phyloP scores from a whole-genome alignment of 2,888 invertebrate species.

The Lepeophtheirus nordmannii region DNA sequence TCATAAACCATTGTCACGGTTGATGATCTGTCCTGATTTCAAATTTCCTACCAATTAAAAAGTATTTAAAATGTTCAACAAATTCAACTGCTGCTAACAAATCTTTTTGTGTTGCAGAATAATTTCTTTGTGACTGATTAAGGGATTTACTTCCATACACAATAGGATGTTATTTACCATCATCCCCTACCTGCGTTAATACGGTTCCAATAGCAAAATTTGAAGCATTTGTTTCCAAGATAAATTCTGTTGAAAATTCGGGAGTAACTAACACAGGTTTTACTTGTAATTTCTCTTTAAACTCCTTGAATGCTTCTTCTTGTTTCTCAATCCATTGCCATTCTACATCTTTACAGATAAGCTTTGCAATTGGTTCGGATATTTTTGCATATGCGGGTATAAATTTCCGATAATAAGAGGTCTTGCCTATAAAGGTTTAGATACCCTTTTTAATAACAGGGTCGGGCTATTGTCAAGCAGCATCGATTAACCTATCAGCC shows the following conservation, averaged over 20 bases:
- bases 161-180: background rate
- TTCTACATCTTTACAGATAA: background rate
- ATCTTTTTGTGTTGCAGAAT: background rate
- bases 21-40: no score
- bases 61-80: no score
- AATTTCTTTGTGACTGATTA: background rate
- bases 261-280: no score
- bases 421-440: background rate
- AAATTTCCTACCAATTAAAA: no score
- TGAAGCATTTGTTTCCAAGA: constrained; percentile 9
- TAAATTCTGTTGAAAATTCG: background rate
- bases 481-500: background rate
- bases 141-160: background rate
- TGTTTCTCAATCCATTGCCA: background rate
- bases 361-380: background rate
- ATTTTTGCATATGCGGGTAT: background rate
- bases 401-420: background rate
- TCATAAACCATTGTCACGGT: constrained; percentile 9
- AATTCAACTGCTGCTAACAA: no score
- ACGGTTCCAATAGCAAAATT: constrained; percentile 3
- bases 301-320: background rate
- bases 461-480: background rate
- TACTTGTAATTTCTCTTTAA: no score
- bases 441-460: background rate
- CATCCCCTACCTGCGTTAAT: no score